Percentiles rank a stretch among this genome's conserved stretches.
Evolutionary conservation across 2,888 invertebrate species (phyloP).

Genomic region (Eulithis prunata): DNA sequence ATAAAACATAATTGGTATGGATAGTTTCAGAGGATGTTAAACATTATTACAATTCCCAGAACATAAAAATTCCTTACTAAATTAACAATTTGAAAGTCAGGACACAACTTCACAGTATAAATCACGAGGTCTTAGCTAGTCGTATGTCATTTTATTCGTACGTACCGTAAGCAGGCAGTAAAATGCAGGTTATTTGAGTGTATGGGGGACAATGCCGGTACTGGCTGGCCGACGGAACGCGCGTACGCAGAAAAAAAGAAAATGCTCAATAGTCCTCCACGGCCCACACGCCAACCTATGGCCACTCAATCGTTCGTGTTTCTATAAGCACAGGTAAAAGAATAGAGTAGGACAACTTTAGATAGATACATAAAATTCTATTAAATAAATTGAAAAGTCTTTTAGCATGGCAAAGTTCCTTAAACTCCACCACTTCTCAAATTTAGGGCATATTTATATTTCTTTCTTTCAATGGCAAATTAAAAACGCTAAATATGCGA

Average conservation of each 20-base stretch:
- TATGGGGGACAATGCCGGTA: constrained; percentile 65
- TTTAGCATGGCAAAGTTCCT: too few relatives aligned
- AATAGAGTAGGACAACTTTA: constrained; percentile 47
- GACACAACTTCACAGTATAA: constrained; percentile 47
- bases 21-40: constrained; percentile 16
- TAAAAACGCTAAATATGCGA: too few relatives aligned
- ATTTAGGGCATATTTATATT: too few relatives aligned
- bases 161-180: constrained; percentile 63
- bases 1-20: constrained; percentile 20
- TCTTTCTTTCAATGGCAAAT: too few relatives aligned
- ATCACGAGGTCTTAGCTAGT: constrained; percentile 60
- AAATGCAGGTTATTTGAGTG: constrained; percentile 74
- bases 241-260: constrained; percentile 71
- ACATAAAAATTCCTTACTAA: constrained; percentile 25
- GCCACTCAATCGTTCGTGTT: constrained; percentile 79
- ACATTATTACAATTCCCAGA: constrained; percentile 14
- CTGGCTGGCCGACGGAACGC: constrained; percentile 44
- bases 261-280: constrained; percentile 76
- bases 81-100: constrained; percentile 14
- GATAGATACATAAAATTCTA: too few relatives aligned
- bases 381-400: too few relatives aligned
- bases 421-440: too few relatives aligned
- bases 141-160: constrained; percentile 67
- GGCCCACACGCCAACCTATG: constrained; percentile 80
- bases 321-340: constrained; percentile 55